Conservation (phyloP, 2,797 vertebrate species). For the Monodelphis domestica region DNA sequence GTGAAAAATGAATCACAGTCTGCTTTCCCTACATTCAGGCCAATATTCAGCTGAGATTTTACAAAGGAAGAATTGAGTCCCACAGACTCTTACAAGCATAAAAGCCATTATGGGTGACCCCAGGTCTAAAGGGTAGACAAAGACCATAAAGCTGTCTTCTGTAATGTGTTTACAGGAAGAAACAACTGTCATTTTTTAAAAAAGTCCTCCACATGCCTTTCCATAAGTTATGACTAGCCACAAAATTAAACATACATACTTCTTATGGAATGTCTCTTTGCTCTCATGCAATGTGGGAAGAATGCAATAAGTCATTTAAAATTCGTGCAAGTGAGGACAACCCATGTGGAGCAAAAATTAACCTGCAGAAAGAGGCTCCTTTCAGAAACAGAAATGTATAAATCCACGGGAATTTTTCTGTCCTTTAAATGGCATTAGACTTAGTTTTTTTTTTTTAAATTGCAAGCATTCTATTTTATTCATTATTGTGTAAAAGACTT, state of each 20-base stretch:
- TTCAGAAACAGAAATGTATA: background rate
- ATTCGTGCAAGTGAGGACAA: background rate
- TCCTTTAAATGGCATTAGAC: background rate
- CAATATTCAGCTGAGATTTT: slow-evolving; percentile 10
- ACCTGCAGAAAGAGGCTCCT: background rate
- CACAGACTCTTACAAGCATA: slow-evolving; percentile 7
- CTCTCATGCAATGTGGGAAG: background rate
- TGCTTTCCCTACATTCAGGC: background rate
- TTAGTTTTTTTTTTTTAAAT: too few relatives aligned
- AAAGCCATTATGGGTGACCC: background rate
- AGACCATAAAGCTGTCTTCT: slow-evolving; percentile 15
- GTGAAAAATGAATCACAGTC: background rate
- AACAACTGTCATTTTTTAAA: background rate
- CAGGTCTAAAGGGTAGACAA: background rate
- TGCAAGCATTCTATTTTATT: background rate
- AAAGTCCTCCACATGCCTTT: background rate
- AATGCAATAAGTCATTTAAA: background rate
- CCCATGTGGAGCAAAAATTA: background rate
- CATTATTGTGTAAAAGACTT: background rate
- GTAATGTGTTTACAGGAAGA: slow-evolving; percentile 28
- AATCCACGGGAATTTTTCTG: background rate
- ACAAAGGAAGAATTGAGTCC: slow-evolving; percentile 23
- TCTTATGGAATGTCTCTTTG: background rate
- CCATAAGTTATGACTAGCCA: background rate
- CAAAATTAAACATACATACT: slow-evolving; percentile 20